Evolutionary conservation across 2,113 vertebrate genomes (phyloP), one percentile per base, ranked within the genome.

Genomic region (Oryzias javanicus): DNA sequence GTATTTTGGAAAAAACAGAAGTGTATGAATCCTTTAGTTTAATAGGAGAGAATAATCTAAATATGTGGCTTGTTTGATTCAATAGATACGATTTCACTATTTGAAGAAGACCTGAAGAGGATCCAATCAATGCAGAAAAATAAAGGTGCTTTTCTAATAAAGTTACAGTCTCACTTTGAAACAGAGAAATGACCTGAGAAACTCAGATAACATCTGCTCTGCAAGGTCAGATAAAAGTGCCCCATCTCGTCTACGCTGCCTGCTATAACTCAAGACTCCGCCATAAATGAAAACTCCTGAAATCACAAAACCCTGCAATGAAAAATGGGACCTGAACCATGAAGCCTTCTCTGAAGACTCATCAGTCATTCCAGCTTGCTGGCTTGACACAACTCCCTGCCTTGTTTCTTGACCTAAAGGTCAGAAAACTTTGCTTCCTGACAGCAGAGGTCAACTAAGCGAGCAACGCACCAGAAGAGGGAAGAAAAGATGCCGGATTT

Each of bases 301-400:
- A 46, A 17, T 14, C 5, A 49, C 27, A 49, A 65, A 46, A 61
- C 19, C 56, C 17, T 49, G 47, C 6, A 12, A 18, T 18, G 35
- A 65, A 27, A 60, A 55, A 27, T 49, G 35, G 4, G 35, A 22
- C 22, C 16, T 25, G 10, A 22, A 65, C 44, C 6, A 14, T 52
- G 27, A 24, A 68, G 22, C 64, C 44, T 15, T 6, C 41, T 16
- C 18, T 5, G 12, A 60, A 66, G 57, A 35, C 60, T 63, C 48
- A 65, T 82, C 44, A 45, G 49, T 80, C 63, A 78, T 47, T 27
- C 24, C 53, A 56, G 41, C 40, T 42, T 20, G 22, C 13, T 14
- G 57, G 54, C 24, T 19, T 20, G 35, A 59, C 17, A 2, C n/a
- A 41, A 15, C 24, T 53, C 42, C 46, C 53, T 48, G 44, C 42